A percentile compares a stretch with the other conserved stretches of the same genome.
Evolutionary conservation across 2,888 invertebrate genomes (phyloP).

Genomic region (Lasioglossum vierecki): DNA sequence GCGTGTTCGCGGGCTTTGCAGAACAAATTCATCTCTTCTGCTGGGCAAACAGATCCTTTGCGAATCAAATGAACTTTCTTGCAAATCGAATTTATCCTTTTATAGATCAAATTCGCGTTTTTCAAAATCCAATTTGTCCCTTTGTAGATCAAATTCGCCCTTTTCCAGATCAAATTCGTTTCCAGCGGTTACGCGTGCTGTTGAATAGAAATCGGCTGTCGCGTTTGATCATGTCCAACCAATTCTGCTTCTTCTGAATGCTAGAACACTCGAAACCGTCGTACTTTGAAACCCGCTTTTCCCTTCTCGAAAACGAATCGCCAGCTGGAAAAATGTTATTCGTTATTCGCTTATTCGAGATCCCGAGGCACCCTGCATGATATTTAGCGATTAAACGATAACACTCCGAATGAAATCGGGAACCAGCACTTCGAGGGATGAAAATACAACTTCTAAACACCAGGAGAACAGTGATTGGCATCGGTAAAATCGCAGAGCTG

Average conservation of each 20-base stretch:
- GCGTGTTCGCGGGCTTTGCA: neutral
- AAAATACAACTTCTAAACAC: neutral
- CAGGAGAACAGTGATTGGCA: neutral
- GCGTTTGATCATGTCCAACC: neutral
- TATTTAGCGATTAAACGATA: neutral
- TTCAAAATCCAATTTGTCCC: neutral
- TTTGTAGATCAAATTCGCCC: neutral
- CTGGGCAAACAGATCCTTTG: neutral
- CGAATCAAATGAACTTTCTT: neutral
- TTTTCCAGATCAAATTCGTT: neutral
- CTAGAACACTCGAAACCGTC: neutral
- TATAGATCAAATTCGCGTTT: neutral
- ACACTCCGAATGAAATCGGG: neutral
- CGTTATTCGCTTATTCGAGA: no score
- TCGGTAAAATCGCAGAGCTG: neutral
- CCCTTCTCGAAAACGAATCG: neutral
- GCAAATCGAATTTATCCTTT: neutral
- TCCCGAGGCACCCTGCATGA: no score
- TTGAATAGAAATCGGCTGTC: neutral
- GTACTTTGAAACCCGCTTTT: neutral
- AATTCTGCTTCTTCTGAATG: neutral
- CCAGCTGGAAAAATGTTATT: neutral
- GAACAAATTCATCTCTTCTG: neutral
- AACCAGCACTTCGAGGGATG: neutral
- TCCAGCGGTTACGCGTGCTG: neutral